A percentile compares a stretch with the other conserved stretches of the same genome.
These are phyloP conservation scores for Lasioglossum oenotherae DNA, from an alignment of 2,888 invertebrate species.

Conservation along the genomic window DNA sequence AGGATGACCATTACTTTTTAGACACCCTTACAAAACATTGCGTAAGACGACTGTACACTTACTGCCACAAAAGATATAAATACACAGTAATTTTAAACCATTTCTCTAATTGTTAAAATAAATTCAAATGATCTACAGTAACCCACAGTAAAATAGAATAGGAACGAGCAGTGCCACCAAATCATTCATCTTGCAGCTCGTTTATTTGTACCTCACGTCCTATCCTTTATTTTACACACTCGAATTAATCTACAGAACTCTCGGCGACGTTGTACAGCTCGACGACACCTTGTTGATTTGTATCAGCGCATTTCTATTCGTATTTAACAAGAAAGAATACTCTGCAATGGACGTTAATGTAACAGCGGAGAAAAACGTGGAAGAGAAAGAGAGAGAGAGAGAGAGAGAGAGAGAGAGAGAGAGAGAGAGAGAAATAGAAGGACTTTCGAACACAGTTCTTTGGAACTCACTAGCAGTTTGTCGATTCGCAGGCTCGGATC, in stretches of 20 bases:
- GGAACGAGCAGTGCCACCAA: background rate
- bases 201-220: slow-evolving; percentile 55
- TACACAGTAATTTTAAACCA: too few relatives aligned
- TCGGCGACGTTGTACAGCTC: slow-evolving; percentile 27
- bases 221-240: slow-evolving; percentile 62
- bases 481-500: slow-evolving; percentile 63
- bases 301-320: slow-evolving; percentile 38
- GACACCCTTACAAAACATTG: too few relatives aligned
- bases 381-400: slow-evolving; percentile 33
- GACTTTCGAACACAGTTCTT: slow-evolving; percentile 60
- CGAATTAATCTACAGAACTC: slow-evolving; percentile 54
- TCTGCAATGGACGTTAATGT: slow-evolving; percentile 57
- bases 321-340: slow-evolving; percentile 47
- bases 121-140: background rate
- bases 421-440: slow-evolving; percentile 6
- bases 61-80: too few relatives aligned
- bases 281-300: slow-evolving; percentile 39
- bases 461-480: slow-evolving; percentile 62
- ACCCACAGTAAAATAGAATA: background rate
- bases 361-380: slow-evolving; percentile 56
- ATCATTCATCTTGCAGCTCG: slow-evolving; percentile 24
- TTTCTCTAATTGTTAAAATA: background rate
- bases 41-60: too few relatives aligned
- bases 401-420: slow-evolving; percentile 27
- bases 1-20: too few relatives aligned